These are phyloP conservation scores for Smittia aterrima DNA, from an alignment of 2,888 invertebrate genomes.

Conservation along the genomic window DNA sequence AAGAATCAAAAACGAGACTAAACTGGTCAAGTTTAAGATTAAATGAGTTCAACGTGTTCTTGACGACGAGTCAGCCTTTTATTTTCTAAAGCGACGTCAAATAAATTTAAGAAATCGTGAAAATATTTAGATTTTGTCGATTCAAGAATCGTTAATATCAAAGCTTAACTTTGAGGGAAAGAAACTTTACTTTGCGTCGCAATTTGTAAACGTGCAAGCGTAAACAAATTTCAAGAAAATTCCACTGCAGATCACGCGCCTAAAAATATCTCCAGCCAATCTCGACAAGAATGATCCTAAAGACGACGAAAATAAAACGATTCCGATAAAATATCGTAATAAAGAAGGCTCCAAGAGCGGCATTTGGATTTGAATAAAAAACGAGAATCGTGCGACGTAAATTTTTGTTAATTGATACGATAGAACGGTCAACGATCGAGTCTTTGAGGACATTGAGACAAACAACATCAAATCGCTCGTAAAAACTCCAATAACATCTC, in stretches of 20 bases:
- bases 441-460: conserved; percentile 9
- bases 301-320: background rate
- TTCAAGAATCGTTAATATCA: too few species aligned
- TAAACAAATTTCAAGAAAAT: background rate
- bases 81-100: too few species aligned
- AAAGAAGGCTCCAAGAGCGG: background rate
- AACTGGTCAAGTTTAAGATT: background rate
- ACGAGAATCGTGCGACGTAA: background rate
- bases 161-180: too few species aligned
- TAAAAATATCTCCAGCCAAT: background rate
- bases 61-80: background rate
- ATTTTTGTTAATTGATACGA: conserved; percentile 36
- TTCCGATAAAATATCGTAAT: background rate
- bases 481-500: background rate
- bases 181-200: background rate
- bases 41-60: background rate
- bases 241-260: background rate
- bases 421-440: conserved; percentile 20
- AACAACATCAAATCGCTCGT: background rate
- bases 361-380: conserved; percentile 31
- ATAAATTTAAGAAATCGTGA: too few species aligned
- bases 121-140: background rate
- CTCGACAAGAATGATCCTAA: background rate
- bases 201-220: background rate
- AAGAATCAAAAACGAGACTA: too few species aligned